Evolutionary conservation across 2,888 invertebrate species (phyloP), one percentile per base, ranked within the genome.

Genomic region (Pseudeuparius sepicola): DNA sequence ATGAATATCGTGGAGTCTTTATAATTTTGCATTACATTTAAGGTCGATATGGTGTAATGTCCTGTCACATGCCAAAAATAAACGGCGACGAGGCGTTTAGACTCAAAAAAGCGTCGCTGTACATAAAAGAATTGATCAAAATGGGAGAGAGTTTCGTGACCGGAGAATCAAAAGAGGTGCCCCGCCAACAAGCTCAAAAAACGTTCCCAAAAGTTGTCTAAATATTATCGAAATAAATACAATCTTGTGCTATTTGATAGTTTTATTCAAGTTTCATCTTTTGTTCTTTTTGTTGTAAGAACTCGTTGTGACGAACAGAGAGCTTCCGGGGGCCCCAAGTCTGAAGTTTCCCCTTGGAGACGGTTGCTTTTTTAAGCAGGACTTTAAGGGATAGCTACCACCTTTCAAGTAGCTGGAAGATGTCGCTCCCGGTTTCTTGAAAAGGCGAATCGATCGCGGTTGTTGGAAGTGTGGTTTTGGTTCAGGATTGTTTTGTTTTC

Each of bases 51-150:
- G 62, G 62, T 2, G 41, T 62, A 3, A 42, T 50, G 23, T 53
- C 53, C 5, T 50, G 50, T 7, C 56, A 57, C 34, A 59, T 62
- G 59, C 61, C 61, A 5, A 52, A 52, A 37, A 39, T 60, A 13
- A 54, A 44, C 29, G 49, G 50, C 6, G 40, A 44, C 14, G 62
- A 62, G 48, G 52, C 54, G 9, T 39, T 49, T 10, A 44, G 46
- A 6, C 42, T 61, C 10, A 52, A 55, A 45, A 46, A 47, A 29
- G 56, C 55, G 3, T 44, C 55, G 16, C 37, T 45, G 14, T 36
- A 42, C 14, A 49, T 60, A 14, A 49, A 49, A 27, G 40, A 54
- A 14, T 50, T 50, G 30, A 59, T 62, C 16, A 37, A 44, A 34
- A 36, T 54, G 30, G 62, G 61, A 1, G 51, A 53, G 42, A 45